Conservation (phyloP, 1,140 invertebrate species). For the Daktulosphaira vitifoliae region DNA sequence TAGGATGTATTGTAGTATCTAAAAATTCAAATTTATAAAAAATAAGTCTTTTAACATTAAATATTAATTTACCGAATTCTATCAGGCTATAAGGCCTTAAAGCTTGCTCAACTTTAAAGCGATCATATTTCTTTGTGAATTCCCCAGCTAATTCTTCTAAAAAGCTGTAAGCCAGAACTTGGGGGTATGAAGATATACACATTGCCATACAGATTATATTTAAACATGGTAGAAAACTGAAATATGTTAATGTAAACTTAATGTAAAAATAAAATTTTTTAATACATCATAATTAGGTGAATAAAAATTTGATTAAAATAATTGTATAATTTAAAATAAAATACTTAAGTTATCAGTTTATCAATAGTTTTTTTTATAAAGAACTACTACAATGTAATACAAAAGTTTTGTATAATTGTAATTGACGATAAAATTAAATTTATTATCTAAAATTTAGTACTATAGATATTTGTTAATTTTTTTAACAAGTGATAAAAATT, state of each 20-base stretch:
- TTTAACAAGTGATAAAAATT: no score
- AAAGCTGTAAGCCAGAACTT: constrained; percentile 46
- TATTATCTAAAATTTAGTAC: no score
- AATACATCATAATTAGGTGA: no score
- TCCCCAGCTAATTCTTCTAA: constrained; percentile 46
- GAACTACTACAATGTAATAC: no score
- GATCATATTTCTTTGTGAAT: constrained; percentile 43
- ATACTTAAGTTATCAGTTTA: no score
- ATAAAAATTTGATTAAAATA: no score
- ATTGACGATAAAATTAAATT: no score
- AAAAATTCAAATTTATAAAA: background rate
- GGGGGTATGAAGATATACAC: constrained; percentile 43
- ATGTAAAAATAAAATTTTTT: no score
- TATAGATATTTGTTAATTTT: no score
- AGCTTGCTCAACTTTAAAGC: constrained; percentile 40
- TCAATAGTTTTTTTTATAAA: no score
- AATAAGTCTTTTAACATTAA: background rate
- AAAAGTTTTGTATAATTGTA: no score
- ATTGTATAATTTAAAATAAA: no score
- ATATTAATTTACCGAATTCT: constrained; percentile 45
- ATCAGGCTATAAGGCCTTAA: constrained; percentile 45
- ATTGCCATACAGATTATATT: constrained; percentile 44
- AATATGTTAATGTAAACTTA: constrained; percentile 39
- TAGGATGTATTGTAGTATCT: constrained; percentile 44
- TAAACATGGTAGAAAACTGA: constrained; percentile 43